Conservation (phyloP, 2,888 invertebrate species). For the Branchellion lobata region DNA sequence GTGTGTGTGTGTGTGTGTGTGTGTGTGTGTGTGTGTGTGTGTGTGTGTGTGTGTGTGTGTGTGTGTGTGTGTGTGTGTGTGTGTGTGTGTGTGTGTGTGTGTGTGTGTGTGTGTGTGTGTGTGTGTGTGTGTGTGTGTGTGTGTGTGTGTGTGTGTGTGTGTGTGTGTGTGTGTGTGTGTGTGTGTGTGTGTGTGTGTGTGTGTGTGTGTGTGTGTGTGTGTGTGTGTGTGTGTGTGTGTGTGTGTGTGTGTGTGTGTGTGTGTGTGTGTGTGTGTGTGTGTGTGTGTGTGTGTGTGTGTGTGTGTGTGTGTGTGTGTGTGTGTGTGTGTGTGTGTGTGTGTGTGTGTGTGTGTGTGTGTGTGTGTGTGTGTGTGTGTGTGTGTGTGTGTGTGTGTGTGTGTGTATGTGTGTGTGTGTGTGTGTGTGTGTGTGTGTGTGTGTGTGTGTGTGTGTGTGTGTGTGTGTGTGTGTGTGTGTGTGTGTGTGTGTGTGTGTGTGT, state of each 20-base stretch:
- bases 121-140: constrained; percentile 47
- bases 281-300: constrained; percentile 44
- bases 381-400: constrained; percentile 23
- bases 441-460: constrained; percentile 43
- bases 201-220: constrained; percentile 47
- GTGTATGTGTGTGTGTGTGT: constrained; percentile 44
- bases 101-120: constrained; percentile 44
- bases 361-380: constrained; percentile 27
- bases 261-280: constrained; percentile 46
- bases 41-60: constrained; percentile 44
- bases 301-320: constrained; percentile 48
- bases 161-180: constrained; percentile 47
- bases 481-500: constrained; percentile 47
- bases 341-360: constrained; percentile 43
- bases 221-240: constrained; percentile 47
- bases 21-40: constrained; percentile 19
- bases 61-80: constrained; percentile 44
- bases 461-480: constrained; percentile 44
- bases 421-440: constrained; percentile 44
- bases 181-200: constrained; percentile 44
- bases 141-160: constrained; percentile 46
- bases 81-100: constrained; percentile 43
- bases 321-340: constrained; percentile 46
- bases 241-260: constrained; percentile 47
- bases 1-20: no score